phyloP scores from a whole-genome alignment of 2,113 vertebrate genomes.

The Lepidothrix coronata region DNA sequence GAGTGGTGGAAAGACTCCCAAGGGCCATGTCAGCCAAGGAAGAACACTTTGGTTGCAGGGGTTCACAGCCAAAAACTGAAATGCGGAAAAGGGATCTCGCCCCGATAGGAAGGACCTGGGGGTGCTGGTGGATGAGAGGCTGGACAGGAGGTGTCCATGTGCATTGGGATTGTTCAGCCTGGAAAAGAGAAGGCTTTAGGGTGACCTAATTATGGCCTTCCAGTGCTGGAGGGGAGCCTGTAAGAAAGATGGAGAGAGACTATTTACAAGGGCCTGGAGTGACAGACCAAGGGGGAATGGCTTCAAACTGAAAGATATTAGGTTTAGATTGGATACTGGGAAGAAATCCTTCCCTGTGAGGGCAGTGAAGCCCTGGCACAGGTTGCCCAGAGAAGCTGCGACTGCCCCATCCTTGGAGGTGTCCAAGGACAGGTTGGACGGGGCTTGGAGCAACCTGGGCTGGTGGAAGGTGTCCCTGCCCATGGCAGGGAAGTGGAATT shows the following conservation, averaged over 20 bases:
- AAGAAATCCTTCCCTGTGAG: neutral
- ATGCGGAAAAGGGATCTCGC: neutral
- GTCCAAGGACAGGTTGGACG: fast-evolving
- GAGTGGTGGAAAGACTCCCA: neutral
- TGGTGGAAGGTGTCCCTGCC: neutral
- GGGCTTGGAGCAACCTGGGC: neutral
- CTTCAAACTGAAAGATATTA: neutral
- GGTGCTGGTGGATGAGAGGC: neutral
- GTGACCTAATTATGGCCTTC: neutral
- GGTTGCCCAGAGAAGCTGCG: neutral
- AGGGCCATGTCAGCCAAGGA: neutral
- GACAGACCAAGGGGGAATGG: neutral
- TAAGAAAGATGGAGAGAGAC: neutral
- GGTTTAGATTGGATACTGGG: neutral
- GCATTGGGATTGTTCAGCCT: neutral
- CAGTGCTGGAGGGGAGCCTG: neutral
- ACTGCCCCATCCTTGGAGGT: neutral
- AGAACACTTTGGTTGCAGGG: neutral
- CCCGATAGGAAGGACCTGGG: neutral
- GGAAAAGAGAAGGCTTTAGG: neutral
- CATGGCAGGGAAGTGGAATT: too few species aligned
- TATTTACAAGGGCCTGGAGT: neutral
- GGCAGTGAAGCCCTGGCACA: neutral
- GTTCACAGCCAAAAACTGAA: neutral
- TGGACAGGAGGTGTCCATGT: neutral